A percentile compares a stretch with the other conserved stretches of the same genome.
Conservation (phyloP, 2,113 vertebrate species). For the Rhinolophus sinicus region DNA sequence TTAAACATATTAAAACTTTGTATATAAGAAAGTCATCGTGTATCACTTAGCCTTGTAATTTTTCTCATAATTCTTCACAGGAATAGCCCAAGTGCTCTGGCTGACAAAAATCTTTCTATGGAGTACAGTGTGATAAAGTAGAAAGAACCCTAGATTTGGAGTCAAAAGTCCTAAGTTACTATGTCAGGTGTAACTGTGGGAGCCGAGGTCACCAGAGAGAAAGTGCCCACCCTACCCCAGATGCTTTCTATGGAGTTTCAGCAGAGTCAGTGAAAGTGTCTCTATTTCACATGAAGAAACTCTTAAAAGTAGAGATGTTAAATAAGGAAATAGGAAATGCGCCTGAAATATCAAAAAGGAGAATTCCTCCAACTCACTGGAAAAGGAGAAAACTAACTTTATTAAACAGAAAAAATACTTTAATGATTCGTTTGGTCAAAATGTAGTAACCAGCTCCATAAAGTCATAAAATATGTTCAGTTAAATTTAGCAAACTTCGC, state of each 20-base stretch:
- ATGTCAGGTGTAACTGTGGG: neutral
- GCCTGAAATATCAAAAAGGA: neutral
- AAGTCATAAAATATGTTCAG: neutral
- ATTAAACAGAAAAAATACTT: conserved; percentile 18
- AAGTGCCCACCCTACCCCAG: neutral
- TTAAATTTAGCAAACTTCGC: neutral
- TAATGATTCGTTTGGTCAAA: conserved; percentile 30
- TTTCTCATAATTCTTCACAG: conserved; percentile 16
- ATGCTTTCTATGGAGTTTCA: neutral
- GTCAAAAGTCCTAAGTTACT: neutral
- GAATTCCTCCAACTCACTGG: neutral
- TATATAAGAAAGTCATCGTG: neutral
- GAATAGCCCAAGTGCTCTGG: neutral
- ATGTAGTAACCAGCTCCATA: neutral
- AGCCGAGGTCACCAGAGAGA: neutral
- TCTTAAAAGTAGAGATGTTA: neutral
- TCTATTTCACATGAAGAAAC: neutral
- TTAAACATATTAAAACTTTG: neutral
- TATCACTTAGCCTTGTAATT: conserved; percentile 10
- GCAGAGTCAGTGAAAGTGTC: neutral
- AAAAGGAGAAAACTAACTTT: neutral
- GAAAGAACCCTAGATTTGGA: neutral
- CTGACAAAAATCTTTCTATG: neutral
- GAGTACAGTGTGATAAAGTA: neutral
- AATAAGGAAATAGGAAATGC: neutral